Evolutionary conservation across 2,113 vertebrate species (phyloP), one percentile per base, ranked within the genome.

Genomic region (Tachycineta bicolor): DNA sequence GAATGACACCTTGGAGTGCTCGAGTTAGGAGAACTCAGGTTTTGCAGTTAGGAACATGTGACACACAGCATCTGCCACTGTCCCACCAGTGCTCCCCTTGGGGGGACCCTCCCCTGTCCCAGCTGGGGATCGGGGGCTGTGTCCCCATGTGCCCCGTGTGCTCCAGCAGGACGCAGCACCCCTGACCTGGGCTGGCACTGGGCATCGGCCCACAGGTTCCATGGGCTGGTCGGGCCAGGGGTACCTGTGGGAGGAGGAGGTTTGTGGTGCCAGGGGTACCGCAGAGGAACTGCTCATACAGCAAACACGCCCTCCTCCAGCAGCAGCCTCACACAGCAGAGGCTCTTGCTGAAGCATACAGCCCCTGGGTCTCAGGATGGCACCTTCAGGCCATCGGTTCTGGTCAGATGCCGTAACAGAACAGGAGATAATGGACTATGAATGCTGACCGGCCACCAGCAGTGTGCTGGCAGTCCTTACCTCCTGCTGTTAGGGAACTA

Each of bases 151-250:
- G 52, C 78, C 65, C 49, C 3, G 2, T 1, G 1, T 52, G 60
- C 37, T 34, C 62, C 3, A 0, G 23, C 1, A 17, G 52, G 29
- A 73, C 1, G 5, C 64, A 52, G 60, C n/a, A 19, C 29, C 53
- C 47, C 64, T 0, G 0, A 2, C 52, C 31, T 4, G 4, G 53
- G 26, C 44, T 76, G 44, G 60, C 31, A 56, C 25, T 3, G 1
- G 65, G 15, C 60, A 43, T 23, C 1, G 5, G 34, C 50, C 64
- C 9, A 0, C 28, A 28, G 46, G 7, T 33, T 26, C 62, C 5
- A 0, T 2, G 12, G 60, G 50, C 70, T 50, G 64, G 5, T 49
- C 0, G 0, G 58, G 50, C n/a, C 26, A 24, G 46, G 59, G 21
- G 18, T 34, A 8, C 37, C 58, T 2, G 2, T 1, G 3, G 56